Percentiles rank a stretch among this genome's conserved stretches.
These are phyloP conservation scores for Raja brachyura DNA, from an alignment of 2,113 vertebrate genomes.

Conservation along the genomic window DNA sequence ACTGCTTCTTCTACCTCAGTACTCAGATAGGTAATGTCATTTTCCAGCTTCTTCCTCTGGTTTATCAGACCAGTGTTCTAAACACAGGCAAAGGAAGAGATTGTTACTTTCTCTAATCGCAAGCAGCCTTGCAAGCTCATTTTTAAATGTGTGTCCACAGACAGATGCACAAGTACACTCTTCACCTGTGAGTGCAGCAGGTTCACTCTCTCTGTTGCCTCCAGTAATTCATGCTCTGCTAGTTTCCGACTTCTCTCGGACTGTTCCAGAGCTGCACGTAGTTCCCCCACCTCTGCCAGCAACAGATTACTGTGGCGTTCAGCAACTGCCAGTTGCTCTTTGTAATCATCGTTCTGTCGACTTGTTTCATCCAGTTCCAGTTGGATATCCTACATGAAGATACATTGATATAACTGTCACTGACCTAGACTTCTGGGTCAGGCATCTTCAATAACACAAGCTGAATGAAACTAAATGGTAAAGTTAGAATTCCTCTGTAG, in stretches of 20 bases:
- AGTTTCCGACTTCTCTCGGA: constrained; percentile 73
- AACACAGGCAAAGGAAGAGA: background rate
- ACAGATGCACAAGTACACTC: too few relatives aligned
- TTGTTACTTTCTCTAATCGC: background rate
- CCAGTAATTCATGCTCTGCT: constrained; percentile 81
- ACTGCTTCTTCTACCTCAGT: constrained; percentile 75
- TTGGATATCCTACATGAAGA: constrained; percentile 66
- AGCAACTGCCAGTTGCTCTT: constrained; percentile 71
- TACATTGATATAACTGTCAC: background rate
- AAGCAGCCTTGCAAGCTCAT: background rate
- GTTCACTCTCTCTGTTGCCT: constrained; percentile 76
- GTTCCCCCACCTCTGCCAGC: constrained; percentile 74
- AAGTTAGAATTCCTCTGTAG: background rate
- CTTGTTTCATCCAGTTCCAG: constrained; percentile 75
- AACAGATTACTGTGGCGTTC: constrained; percentile 75
- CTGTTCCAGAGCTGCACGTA: constrained; percentile 73
- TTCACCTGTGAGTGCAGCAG: constrained; percentile 80
- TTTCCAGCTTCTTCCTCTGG: constrained; percentile 88
- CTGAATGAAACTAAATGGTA: background rate
- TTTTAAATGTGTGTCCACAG: background rate
- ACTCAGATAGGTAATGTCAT: constrained; percentile 68
- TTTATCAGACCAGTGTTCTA: constrained; percentile 83
- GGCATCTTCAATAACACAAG: background rate
- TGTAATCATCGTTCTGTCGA: constrained; percentile 71
- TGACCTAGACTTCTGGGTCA: background rate